phyloP scores from a whole-genome alignment of 2,888 invertebrate species.

The Ommatoiulus sabulosus region DNA sequence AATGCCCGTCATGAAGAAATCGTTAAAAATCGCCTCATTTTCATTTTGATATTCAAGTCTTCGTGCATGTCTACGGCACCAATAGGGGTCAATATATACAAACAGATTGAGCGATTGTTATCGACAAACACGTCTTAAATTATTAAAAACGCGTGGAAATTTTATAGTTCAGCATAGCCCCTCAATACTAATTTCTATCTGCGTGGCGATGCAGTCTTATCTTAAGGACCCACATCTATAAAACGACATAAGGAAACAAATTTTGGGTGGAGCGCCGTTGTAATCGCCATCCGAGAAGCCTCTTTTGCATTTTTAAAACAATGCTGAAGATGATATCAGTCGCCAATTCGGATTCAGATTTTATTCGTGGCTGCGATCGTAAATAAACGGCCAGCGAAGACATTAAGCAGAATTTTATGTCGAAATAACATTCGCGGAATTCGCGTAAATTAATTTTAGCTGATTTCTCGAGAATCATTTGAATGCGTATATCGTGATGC shows the following conservation, averaged over 20 bases:
- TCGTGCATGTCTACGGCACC: not conserved
- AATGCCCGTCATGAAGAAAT: not conserved
- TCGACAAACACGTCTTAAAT: not conserved
- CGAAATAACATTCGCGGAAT: conserved; percentile 12
- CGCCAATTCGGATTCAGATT: not conserved
- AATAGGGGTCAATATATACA: not conserved
- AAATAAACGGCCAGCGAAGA: conserved; percentile 13
- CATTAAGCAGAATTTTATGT: conserved; percentile 20
- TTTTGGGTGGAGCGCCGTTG: conserved; percentile 18
- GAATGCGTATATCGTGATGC: conserved; percentile 17
- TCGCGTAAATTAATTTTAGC: conserved; percentile 39
- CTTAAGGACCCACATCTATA: conserved; percentile 4
- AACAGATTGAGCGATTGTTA: not conserved
- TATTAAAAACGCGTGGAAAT: not conserved
- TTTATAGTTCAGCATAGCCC: not conserved
- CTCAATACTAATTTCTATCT: conserved; percentile 15
- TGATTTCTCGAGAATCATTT: not conserved
- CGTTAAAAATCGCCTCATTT: not conserved
- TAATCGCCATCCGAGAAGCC: conserved; percentile 14
- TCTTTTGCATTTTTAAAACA: conserved; percentile 31
- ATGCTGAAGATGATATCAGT: conserved; percentile 16
- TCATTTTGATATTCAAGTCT: not conserved
- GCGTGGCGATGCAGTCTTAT: not conserved
- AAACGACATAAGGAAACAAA: conserved; percentile 8
- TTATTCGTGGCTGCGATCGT: not conserved